These are phyloP conservation scores for Camponotus vicinus DNA, from an alignment of 1,140 invertebrate species.

Conservation along the genomic window DNA sequence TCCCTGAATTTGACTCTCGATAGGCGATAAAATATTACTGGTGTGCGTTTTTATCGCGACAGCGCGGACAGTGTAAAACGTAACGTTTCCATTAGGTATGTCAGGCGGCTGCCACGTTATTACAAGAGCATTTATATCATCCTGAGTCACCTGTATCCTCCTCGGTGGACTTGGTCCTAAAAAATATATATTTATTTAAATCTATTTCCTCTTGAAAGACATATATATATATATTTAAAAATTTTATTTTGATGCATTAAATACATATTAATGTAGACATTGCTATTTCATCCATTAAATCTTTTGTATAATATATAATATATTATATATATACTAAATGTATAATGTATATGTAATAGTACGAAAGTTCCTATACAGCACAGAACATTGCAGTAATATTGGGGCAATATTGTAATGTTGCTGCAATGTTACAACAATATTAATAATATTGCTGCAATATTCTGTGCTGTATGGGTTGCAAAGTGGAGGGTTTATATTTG, in stretches of 20 bases:
- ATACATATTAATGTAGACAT: not conserved
- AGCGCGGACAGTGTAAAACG: conserved; percentile 87
- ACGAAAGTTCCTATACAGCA: not conserved
- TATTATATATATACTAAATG: too few relatives aligned
- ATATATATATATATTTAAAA: conserved; percentile 5
- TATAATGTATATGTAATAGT: not conserved
- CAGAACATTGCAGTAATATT: too few relatives aligned
- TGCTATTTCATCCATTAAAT: not conserved
- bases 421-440: too few relatives aligned
- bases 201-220: too few relatives aligned
- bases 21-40: conserved; percentile 72
- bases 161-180: conserved; percentile 82
- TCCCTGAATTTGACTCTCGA: conserved; percentile 83
- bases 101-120: conserved; percentile 87
- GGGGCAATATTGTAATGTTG: too few relatives aligned
- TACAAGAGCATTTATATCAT: conserved; percentile 67
- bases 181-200: not conserved
- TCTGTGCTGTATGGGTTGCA: not conserved
- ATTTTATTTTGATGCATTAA: not conserved
- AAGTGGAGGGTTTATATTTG: not conserved
- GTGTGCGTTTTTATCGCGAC: conserved; percentile 76
- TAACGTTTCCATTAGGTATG: conserved; percentile 88
- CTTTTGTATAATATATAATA: conserved; percentile 15
- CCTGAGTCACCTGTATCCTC: conserved; percentile 66
- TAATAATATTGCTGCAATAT: too few relatives aligned